A percentile compares a stretch with the other conserved stretches of the same genome.
These are phyloP conservation scores for Diplolepis rosae DNA, from an alignment of 2,888 invertebrate species.

Conservation along the genomic window DNA sequence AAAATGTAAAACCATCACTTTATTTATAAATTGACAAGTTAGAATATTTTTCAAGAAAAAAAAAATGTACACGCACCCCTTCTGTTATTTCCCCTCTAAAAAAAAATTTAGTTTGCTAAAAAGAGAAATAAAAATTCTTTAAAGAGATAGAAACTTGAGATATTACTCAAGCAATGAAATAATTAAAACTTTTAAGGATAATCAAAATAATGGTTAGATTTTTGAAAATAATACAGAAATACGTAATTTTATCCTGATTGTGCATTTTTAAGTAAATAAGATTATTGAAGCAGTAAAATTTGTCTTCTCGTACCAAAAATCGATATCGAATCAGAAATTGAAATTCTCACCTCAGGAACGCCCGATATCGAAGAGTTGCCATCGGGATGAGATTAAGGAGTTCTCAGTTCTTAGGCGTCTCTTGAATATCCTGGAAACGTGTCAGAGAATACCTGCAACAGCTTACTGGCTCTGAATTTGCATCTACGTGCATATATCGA, in stretches of 20 bases:
- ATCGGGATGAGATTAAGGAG: conserved; percentile 21
- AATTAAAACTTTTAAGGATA: too few species aligned
- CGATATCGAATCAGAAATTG: conserved; percentile 3
- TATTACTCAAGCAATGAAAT: too few species aligned
- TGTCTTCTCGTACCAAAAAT: not conserved
- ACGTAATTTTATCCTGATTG: too few species aligned
- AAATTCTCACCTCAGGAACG: not conserved
- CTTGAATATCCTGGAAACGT: conserved; percentile 7
- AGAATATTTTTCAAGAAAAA: not conserved
- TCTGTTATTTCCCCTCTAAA: too few species aligned
- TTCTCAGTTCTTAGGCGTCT: conserved; percentile 15
- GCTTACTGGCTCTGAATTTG: conserved; percentile 29
- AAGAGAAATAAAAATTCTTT: too few species aligned
- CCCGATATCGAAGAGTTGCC: not conserved
- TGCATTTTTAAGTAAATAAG: not conserved
- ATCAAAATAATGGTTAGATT: too few species aligned
- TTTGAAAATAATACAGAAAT: too few species aligned
- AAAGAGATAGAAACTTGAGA: too few species aligned
- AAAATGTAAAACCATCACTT: not conserved
- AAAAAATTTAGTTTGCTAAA: too few species aligned
- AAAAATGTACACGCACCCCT: too few species aligned
- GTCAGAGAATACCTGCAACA: conserved; percentile 24
- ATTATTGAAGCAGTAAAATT: not conserved
- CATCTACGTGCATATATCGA: conserved; percentile 20
- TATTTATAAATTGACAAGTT: conserved; percentile 11